Evolutionary conservation across 1,140 invertebrate genomes (phyloP).

Genomic region (Drosophila nasuta): DNA sequence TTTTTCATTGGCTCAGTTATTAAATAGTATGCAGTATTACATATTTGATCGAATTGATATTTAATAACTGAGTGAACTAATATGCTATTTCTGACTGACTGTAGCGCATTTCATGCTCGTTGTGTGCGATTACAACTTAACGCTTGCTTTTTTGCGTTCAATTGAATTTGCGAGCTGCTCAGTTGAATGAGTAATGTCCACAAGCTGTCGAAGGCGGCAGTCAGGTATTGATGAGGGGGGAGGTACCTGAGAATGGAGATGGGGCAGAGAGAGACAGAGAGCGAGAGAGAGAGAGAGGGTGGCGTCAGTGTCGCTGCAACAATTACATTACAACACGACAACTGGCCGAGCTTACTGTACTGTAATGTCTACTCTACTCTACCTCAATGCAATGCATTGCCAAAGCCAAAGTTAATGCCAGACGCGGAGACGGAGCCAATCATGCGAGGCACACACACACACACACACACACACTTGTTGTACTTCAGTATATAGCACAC

Average conservation of each 20-base stretch:
- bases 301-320: conserved; percentile 50
- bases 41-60: no score
- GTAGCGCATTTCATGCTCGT: conserved; percentile 36
- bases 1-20: no score
- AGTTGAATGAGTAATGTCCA: conserved; percentile 68
- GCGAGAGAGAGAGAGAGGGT: not conserved
- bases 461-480: conserved; percentile 16
- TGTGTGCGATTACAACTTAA: conserved; percentile 43
- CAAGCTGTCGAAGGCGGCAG: conserved; percentile 14
- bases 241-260: conserved; percentile 6
- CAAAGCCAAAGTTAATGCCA: conserved; percentile 48
- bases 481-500: conserved; percentile 40
- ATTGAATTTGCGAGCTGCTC: conserved; percentile 62
- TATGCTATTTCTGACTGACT: not conserved
- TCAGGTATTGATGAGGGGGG: not conserved
- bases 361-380: no score
- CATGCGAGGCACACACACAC: conserved; percentile 53
- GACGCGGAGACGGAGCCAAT: conserved; percentile 29
- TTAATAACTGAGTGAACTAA: not conserved
- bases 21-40: no score
- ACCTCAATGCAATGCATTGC: not conserved
- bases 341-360: conserved; percentile 8
- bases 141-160: conserved; percentile 48
- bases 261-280: conserved; percentile 4
- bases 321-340: conserved; percentile 43